Conservation (phyloP, 2,797 vertebrate genomes). For the Pygocentrus nattereri region DNA sequence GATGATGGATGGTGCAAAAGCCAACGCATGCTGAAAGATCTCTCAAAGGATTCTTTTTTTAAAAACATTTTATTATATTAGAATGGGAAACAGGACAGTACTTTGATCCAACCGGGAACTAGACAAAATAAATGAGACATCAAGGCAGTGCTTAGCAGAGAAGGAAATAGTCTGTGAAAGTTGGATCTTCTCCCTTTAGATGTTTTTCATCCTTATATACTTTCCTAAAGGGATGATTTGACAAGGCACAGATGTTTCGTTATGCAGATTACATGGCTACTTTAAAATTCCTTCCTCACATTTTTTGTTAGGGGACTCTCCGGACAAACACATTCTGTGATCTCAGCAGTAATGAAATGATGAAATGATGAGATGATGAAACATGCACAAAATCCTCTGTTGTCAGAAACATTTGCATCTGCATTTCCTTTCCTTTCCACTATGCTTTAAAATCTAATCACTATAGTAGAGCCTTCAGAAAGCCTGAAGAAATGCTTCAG, state of each 20-base stretch:
- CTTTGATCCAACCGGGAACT: slow-evolving; percentile 35
- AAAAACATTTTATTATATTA: background rate
- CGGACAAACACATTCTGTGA: slow-evolving; percentile 10
- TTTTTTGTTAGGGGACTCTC: slow-evolving; percentile 15
- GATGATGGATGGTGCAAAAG: slow-evolving; percentile 41
- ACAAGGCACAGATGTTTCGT: slow-evolving; percentile 21
- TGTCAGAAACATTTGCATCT: background rate
- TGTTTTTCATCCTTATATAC: background rate
- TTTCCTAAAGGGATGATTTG: slow-evolving; percentile 11
- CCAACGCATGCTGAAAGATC: background rate
- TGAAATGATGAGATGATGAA: slow-evolving; percentile 33
- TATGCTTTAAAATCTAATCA: background rate
- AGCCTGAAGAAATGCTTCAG: background rate
- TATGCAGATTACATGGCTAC: slow-evolving; percentile 1
- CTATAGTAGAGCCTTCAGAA: background rate
- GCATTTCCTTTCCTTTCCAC: background rate
- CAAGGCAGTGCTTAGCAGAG: background rate
- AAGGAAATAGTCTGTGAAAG: slow-evolving; percentile 14
- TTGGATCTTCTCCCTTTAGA: background rate
- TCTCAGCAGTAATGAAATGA: slow-evolving; percentile 14
- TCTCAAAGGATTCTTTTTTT: background rate
- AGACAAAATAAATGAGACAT: slow-evolving; percentile 23
- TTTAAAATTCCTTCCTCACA: slow-evolving; percentile 19
- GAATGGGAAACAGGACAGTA: background rate
- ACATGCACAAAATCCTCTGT: slow-evolving; percentile 14